Conservation (phyloP, 2,888 invertebrate species). For the Mimachlamys varia region DNA sequence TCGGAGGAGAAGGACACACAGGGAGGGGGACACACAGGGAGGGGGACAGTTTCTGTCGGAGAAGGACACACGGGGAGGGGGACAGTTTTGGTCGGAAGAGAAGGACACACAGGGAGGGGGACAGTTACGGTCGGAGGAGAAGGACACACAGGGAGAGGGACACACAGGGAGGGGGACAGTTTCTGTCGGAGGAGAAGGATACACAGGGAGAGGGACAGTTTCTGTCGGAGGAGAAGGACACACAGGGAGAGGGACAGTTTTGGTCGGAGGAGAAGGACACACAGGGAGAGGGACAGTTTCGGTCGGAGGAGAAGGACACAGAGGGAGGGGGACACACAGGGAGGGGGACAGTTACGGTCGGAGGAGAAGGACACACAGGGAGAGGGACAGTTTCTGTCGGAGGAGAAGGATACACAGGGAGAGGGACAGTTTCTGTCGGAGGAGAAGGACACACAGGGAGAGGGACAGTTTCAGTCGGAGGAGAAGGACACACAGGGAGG, state of each 20-base stretch:
- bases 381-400: slow-evolving; percentile 38
- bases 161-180: no score
- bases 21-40: background rate
- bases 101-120: background rate
- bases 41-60: no score
- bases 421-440: slow-evolving; percentile 36
- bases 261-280: slow-evolving; percentile 37
- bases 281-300: background rate
- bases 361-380: background rate
- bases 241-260: background rate
- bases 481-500: background rate
- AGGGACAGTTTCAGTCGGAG: slow-evolving; percentile 37
- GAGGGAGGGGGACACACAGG: background rate
- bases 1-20: slow-evolving; percentile 31
- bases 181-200: no score
- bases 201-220: background rate
- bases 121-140: no score
- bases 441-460: background rate
- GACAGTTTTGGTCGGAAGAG: slow-evolving; percentile 38
- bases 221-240: slow-evolving; percentile 38
- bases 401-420: background rate
- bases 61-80: background rate
- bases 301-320: slow-evolving; percentile 37
- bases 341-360: no score
- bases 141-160: background rate